Conservation (phyloP, 2,797 vertebrate species). For the Morus bassanus region DNA sequence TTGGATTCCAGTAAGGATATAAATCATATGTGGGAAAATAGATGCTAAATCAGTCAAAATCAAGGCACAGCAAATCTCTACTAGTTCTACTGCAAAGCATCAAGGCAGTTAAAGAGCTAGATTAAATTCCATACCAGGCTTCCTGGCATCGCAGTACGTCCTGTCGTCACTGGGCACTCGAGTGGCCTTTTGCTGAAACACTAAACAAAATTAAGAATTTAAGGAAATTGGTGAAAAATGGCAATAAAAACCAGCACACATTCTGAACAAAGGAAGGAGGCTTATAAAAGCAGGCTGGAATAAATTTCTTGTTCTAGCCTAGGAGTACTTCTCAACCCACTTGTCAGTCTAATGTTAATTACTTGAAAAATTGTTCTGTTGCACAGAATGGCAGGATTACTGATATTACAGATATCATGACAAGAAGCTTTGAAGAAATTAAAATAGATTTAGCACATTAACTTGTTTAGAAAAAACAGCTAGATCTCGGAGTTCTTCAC, state of each 20-base stretch:
- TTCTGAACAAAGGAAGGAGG: not conserved
- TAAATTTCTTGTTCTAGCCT: not conserved
- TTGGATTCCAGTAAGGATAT: not conserved
- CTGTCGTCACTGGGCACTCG: slow-evolving; percentile 35
- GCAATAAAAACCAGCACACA: not conserved
- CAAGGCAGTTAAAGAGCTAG: not conserved
- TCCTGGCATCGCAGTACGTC: slow-evolving; percentile 28
- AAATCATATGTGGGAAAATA: not conserved
- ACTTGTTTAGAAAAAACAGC: not conserved
- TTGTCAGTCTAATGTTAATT: not conserved
- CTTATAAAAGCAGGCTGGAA: not conserved
- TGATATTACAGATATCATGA: not conserved
- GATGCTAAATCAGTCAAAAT: not conserved
- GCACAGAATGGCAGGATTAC: not conserved
- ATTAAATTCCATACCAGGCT: slow-evolving; percentile 54
- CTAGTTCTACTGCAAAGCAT: not conserved
- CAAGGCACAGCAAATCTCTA: not conserved
- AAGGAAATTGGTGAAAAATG: not conserved
- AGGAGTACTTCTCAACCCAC: not conserved
- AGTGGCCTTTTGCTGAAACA: slow-evolving; percentile 71
- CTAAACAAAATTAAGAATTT: slow-evolving; percentile 38
- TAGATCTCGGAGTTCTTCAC: not conserved
- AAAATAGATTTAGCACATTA: not conserved
- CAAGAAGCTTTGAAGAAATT: slow-evolving; percentile 7
- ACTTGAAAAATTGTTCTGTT: not conserved